phyloP scores from a whole-genome alignment of 2,797 vertebrate genomes.

The Syncerus caffer region DNA sequence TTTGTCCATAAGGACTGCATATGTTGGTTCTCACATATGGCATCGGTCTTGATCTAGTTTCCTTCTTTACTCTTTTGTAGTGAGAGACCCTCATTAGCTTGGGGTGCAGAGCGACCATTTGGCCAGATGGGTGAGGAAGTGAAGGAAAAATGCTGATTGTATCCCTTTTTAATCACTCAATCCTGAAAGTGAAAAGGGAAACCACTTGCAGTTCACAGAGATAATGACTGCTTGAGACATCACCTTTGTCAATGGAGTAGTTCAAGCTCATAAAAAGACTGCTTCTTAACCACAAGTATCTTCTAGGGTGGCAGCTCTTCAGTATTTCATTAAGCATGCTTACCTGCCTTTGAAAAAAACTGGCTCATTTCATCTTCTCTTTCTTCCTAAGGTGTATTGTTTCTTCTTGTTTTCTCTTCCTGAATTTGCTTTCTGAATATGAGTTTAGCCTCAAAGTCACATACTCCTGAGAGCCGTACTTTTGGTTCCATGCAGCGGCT shows the following conservation, averaged over 20 bases:
- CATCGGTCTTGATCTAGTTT: not conserved
- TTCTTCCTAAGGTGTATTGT: not conserved
- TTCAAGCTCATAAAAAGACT: conserved; percentile 16
- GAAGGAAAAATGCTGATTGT: not conserved
- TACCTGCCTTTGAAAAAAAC: not conserved
- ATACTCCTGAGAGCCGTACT: not conserved
- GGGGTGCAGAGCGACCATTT: not conserved
- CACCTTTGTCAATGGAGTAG: not conserved
- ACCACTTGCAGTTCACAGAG: not conserved
- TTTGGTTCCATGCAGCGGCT: not conserved
- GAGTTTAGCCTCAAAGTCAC: not conserved
- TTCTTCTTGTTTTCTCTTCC: not conserved
- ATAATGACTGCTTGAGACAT: not conserved
- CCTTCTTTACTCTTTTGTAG: not conserved
- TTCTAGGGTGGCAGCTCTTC: not conserved
- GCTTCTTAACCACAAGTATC: not conserved
- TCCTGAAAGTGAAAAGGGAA: not conserved
- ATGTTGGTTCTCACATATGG: not conserved
- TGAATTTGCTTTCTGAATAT: not conserved
- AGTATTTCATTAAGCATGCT: conserved; percentile 30
- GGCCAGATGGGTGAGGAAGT: not conserved
- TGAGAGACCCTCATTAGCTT: not conserved
- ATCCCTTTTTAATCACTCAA: not conserved
- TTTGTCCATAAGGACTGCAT: not conserved
- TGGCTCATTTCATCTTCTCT: not conserved